Conservation (phyloP, 1,140 invertebrate genomes). For the Harlomillsia oculata region DNA sequence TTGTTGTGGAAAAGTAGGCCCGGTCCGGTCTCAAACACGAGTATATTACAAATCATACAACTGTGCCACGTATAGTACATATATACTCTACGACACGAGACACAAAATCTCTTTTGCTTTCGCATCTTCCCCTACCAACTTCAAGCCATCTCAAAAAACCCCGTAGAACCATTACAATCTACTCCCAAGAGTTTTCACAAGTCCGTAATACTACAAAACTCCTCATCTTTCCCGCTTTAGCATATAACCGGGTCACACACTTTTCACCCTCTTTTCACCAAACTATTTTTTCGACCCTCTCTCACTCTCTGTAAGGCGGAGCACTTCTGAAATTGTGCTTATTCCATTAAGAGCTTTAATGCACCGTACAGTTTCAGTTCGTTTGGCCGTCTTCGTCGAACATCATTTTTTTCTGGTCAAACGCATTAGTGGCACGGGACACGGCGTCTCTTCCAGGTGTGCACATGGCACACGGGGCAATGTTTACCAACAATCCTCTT, state of each 20-base stretch:
- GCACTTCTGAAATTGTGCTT: neutral
- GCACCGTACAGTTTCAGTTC: neutral
- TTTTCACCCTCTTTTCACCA: slow-evolving; percentile 2
- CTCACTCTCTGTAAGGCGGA: neutral
- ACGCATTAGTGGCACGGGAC: too few species aligned
- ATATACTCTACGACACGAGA: too few species aligned
- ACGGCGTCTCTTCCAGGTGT: too few species aligned
- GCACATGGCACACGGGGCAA: too few species aligned
- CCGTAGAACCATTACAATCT: neutral
- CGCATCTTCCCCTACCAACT: neutral
- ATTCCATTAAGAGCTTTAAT: neutral
- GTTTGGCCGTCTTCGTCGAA: neutral
- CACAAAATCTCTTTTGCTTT: neutral
- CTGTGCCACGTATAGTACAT: neutral
- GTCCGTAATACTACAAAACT: neutral
- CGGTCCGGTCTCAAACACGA: too few species aligned
- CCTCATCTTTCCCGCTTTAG: neutral
- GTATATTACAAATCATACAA: neutral
- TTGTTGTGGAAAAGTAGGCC: too few species aligned
- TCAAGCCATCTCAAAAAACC: neutral
- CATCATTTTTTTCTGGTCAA: too few species aligned
- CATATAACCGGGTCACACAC: slow-evolving; percentile 14
- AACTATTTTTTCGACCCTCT: neutral
- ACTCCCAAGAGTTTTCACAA: too few species aligned
- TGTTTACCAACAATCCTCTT: too few species aligned